A percentile compares a stretch with the other conserved stretches of the same genome.
Conservation (phyloP, 1,140 invertebrate species). For the Panagrolaimus sp. region DNA sequence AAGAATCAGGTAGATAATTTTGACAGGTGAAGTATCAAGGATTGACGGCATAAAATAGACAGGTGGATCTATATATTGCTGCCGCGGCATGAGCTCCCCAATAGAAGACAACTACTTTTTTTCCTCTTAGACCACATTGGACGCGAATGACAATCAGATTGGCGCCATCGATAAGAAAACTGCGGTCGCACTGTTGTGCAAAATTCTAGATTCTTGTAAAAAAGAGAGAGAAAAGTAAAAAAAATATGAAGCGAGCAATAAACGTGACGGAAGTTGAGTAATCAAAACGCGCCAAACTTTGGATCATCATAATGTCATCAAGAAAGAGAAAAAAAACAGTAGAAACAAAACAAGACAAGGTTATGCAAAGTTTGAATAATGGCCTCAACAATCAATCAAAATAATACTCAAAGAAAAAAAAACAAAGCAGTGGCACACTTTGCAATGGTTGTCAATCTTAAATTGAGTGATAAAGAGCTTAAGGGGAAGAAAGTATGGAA, state of each 20-base stretch:
- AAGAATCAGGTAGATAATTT: no score
- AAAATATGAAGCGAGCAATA: no score
- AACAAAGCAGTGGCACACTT: constrained; percentile 11
- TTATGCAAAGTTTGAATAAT: neutral
- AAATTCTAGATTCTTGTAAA: no score
- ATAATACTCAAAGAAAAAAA: neutral
- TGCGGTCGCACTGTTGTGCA: neutral
- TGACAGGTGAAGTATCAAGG: no score
- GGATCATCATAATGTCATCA: neutral
- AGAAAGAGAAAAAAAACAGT: neutral
- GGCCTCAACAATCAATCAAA: neutral
- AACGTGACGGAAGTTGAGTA: no score
- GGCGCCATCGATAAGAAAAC: constrained; percentile 12
- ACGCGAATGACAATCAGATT: constrained; percentile 1
- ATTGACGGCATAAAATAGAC: no score
- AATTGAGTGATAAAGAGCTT: no score
- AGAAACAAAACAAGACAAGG: neutral
- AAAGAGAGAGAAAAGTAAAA: neutral
- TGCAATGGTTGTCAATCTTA: neutral
- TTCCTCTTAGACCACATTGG: no score
- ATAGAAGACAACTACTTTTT: no score
- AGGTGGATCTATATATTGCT: no score
- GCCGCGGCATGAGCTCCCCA: no score
- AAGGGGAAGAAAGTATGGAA: no score
- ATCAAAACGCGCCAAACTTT: neutral